Evolutionary conservation across 2,113 vertebrate genomes (phyloP), one percentile per base, ranked within the genome.

Genomic region (Phalacrocorax brasilianus): DNA sequence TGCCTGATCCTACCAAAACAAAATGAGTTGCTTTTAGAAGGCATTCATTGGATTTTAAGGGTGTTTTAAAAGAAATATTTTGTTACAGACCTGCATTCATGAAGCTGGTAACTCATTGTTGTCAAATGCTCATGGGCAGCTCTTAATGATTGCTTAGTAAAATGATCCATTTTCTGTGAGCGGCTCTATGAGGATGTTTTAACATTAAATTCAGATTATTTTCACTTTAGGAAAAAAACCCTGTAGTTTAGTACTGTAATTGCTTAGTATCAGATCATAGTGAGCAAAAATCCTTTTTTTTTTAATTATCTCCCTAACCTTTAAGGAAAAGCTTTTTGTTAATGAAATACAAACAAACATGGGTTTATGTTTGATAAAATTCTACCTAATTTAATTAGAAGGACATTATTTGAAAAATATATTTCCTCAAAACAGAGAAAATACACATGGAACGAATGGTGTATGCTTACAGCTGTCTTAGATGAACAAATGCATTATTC

Each of bases 71-170:
- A 44, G 27, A 80, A n/a, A 45, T 23, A 32, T 92, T 81, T 33
- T 9, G 2, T 16, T 80, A 97, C 98, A 97, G 44, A 99, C 99
- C 99, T 99, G 97, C 96, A 92, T 56, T 99, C 97, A 33, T 88
- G 95, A 63, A 99, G 96, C 30, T 99, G 97, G 66, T 50, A 65
- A 50, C 52, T 98, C 95, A 99, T 71, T 59, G 98, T 94, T 81
- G 97, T 96, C 89, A 99, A 72, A 86, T 99, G 99, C 27, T 99
- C 98, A 35, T 99, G 97, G 59, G 98, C 82, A 38, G 96, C 95
- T 97, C 98, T 98, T 85, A 99, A 61, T 21, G 98, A 98, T 35
- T 99, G 98, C 58, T 98, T 99, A 56, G 97, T 97, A 95, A 99
- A 99, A 85, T 97, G 72, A 65, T 99, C 98, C 97, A 99, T 97